Conservation (phyloP, 1,140 invertebrate genomes). For the Cydia fagiglandana region DNA sequence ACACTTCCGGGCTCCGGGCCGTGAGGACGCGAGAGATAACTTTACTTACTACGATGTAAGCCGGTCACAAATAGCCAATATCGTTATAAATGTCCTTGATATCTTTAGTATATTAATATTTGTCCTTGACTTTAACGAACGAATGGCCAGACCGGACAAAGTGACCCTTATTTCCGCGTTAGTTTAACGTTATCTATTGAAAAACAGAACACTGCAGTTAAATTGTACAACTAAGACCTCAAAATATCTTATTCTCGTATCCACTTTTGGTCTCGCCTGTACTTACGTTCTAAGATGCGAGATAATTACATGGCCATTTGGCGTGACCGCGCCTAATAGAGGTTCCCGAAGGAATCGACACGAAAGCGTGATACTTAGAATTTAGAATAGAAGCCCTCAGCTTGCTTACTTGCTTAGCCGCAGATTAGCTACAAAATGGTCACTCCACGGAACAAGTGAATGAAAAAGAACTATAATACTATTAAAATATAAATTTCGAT, state of each 20-base stretch:
- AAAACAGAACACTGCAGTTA: no score
- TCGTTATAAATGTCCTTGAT: neutral
- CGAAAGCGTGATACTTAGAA: constrained; percentile 39
- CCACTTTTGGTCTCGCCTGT: neutral
- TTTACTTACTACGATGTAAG: neutral
- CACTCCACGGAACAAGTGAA: neutral
- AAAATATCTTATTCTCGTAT: neutral
- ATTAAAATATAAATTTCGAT: no score
- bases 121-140: no score
- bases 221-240: no score
- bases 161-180: no score
- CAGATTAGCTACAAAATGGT: neutral
- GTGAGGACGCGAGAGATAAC: neutral
- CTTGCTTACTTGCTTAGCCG: neutral
- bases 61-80: neutral
- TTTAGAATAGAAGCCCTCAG: neutral
- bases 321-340: constrained; percentile 41
- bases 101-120: neutral
- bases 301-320: constrained; percentile 55
- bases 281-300: neutral
- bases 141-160: no score
- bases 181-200: no score
- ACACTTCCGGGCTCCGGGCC: constrained; percentile 16
- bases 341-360: constrained; percentile 36
- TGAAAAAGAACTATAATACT: neutral